Base-by-base conservation (phyloP, 2,888 invertebrate genomes). In the Candidula unifasciata region DNA sequence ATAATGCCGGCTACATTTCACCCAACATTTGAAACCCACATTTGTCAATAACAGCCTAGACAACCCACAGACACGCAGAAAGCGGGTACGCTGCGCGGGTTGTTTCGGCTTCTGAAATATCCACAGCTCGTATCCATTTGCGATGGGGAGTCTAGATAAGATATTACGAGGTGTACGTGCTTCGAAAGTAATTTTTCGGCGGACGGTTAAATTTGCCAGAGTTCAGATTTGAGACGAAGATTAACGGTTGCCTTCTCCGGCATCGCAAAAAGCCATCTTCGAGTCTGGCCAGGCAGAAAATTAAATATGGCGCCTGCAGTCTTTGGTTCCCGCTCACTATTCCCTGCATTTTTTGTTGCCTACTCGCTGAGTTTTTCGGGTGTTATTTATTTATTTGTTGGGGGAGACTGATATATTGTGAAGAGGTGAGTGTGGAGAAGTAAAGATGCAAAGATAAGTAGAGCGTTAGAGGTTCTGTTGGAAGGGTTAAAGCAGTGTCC, bases 131-230 rank as follows among this genome's bases (percentile, higher is more conserved):
- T 27, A 69, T 69, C 69, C 69, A 6, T 35, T n/a, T 10, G 69
- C 69, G 69, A 69, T 69, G 69, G 35, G 35, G 69, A 69, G 21
- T 10, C 69, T 16, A 21, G 69, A 69, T 69, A 69, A 69, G 69
- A 69, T 37, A 37, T 69, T 69, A 69, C 69, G 13, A 21, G 21
- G 69, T 69, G 69, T 69, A 69, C 69, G 37, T 69, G 69, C 69
- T 16, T 69, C 21, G 1, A 69, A 69, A 69, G 69, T 69, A 35
- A 69, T 69, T 69, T 69, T 69, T 69, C 69, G 69, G 69, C 69
- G 69, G 35, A 33, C 69, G 37, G 33, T 69, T 69, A 69, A 69
- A 69, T 69, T 69, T 69, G 69, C 69, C 69, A 37, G 37, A 30
- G 69, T 37, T 69, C 69, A 69, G 69, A 69, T 69, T 35, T 69